Conservation (phyloP, 2,888 invertebrate species). For the Erpobdella octoculata region DNA sequence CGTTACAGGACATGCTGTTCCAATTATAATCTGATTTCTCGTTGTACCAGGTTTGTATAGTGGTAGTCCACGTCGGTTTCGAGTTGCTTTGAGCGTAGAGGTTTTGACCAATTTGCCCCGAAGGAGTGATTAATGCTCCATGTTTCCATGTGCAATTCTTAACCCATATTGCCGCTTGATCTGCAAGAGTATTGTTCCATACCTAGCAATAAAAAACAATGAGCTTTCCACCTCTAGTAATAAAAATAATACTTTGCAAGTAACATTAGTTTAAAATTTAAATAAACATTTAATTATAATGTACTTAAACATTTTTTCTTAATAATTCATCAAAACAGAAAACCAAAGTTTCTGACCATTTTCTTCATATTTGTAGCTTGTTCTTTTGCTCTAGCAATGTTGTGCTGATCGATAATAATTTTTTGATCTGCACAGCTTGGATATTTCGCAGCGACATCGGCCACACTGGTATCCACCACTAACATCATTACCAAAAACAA, state of each 20-base stretch:
- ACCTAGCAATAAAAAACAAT: too few species aligned
- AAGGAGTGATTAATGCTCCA: neutral
- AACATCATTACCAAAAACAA: too few species aligned
- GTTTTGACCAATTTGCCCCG: conserved; percentile 8
- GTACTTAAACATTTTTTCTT: too few species aligned
- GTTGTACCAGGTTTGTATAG: neutral
- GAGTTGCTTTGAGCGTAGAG: neutral
- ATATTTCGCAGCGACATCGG: neutral
- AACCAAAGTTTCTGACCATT: neutral
- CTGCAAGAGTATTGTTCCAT: neutral
- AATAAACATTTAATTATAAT: too few species aligned
- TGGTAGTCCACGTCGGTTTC: neutral
- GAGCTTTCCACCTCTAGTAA: too few species aligned
- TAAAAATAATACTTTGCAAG: too few species aligned
- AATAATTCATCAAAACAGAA: neutral
- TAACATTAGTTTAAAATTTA: too few species aligned
- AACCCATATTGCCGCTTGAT: neutral
- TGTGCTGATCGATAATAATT: neutral
- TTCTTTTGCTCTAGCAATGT: neutral
- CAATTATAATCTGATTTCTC: neutral
- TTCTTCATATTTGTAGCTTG: neutral
- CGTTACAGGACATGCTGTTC: neutral
- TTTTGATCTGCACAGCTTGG: neutral
- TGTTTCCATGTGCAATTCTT: neutral
- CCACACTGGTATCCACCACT: too few species aligned